phyloP scores from a whole-genome alignment of 1,140 invertebrate genomes.

The Heliconius eleuchia region DNA sequence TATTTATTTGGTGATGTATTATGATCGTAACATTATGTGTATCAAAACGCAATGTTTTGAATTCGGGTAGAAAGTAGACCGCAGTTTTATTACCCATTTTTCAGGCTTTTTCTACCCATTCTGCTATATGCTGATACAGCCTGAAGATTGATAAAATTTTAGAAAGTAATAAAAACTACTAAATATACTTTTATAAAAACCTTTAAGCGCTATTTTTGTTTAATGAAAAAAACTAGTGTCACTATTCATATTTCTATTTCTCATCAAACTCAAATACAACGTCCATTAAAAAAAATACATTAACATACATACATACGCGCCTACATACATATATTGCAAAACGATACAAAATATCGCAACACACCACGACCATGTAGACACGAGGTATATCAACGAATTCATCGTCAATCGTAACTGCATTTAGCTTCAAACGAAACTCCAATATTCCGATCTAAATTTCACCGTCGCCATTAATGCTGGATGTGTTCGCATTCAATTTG shows the following conservation, averaged over 20 bases:
- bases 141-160: too few relatives aligned
- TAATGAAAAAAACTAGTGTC: neutral
- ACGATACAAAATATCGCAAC: constrained; percentile 1
- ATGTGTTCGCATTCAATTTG: constrained; percentile 34
- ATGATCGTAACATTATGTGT: neutral
- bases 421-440: constrained; percentile 15
- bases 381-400: constrained; percentile 9
- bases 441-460: constrained; percentile 33
- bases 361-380: neutral
- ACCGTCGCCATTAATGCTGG: constrained; percentile 15
- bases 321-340: neutral
- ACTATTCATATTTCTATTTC: neutral
- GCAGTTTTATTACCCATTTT: too few relatives aligned
- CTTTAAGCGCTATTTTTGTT: neutral
- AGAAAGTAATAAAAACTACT: too few relatives aligned
- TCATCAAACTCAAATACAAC: neutral
- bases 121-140: too few relatives aligned
- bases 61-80: too few relatives aligned
- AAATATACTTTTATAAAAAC: neutral
- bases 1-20: constrained; percentile 1
- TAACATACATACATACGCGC: neutral
- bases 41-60: too few relatives aligned
- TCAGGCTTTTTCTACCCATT: too few relatives aligned
- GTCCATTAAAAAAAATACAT: neutral
- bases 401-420: constrained; percentile 22